Conservation (phyloP, 2,888 invertebrate species). For the Syrista parreyssii region DNA sequence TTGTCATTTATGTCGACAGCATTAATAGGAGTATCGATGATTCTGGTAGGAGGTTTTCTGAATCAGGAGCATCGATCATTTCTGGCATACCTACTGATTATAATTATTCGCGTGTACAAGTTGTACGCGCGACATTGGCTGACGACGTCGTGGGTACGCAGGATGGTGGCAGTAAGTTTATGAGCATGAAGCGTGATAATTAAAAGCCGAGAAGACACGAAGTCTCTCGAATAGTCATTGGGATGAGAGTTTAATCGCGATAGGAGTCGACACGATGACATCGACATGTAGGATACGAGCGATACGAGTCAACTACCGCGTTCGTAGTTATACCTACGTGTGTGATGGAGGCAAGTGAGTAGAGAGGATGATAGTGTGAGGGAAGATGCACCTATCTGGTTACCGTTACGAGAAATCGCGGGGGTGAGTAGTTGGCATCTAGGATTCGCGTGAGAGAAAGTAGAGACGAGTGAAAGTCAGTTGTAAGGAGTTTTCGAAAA, state of each 20-base stretch:
- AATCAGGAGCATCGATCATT: not conserved
- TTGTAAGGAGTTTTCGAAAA: not conserved
- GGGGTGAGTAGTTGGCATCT: not conserved
- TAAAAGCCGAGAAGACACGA: not conserved
- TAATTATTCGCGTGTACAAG: not conserved
- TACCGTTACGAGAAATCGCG: not conserved
- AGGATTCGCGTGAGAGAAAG: not conserved
- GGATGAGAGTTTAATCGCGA: conserved; percentile 3
- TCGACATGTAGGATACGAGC: not conserved
- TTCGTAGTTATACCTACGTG: not conserved
- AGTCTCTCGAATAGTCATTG: not conserved
- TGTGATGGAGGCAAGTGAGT: not conserved
- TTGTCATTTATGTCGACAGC: not conserved
- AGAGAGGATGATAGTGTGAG: not conserved
- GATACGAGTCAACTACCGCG: not conserved
- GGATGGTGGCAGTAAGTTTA: not conserved
- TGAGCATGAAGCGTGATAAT: conserved; percentile 5
- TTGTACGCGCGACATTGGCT: conserved; percentile 50
- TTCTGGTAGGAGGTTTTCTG: not conserved
- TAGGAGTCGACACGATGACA: not conserved
- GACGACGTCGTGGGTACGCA: not conserved
- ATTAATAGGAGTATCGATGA: not conserved
- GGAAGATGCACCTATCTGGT: not conserved
- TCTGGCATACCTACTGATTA: not conserved
- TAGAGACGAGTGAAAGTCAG: not conserved